phyloP scores from a whole-genome alignment of 2,888 invertebrate genomes.

The Drosophila mulleri region DNA sequence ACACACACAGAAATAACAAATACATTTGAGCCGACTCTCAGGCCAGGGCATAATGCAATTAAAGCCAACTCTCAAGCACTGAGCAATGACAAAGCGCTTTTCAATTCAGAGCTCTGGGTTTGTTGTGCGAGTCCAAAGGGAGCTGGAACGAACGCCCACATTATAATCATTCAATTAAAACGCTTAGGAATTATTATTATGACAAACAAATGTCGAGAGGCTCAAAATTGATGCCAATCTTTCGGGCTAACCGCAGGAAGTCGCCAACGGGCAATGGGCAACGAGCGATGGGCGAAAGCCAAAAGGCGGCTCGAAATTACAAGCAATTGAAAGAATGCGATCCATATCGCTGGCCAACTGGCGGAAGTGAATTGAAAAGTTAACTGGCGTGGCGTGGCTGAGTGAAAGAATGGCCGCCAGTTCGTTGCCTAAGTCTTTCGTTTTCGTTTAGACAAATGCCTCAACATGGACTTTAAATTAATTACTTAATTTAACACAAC shows the following conservation, averaged over 20 bases:
- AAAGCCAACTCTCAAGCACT: conserved; percentile 67
- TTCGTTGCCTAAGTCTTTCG: conserved; percentile 74
- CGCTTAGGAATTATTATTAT: conserved; percentile 77
- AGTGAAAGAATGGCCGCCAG: conserved; percentile 50
- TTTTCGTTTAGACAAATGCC: conserved; percentile 71
- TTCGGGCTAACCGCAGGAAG: conserved; percentile 63
- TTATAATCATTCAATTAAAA: conserved; percentile 79
- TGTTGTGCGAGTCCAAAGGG: conserved; percentile 21
- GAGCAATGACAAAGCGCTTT: conserved; percentile 57
- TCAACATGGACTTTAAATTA: conserved; percentile 78
- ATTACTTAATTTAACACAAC: conserved; percentile 80
- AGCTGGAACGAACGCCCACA: conserved; percentile 69
- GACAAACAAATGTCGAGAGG: conserved; percentile 74
- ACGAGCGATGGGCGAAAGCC: neutral
- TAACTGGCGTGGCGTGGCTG: conserved; percentile 55
- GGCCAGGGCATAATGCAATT: conserved; percentile 55
- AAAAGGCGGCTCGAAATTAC: conserved; percentile 51
- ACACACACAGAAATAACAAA: conserved; percentile 5
- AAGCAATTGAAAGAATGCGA: conserved; percentile 67
- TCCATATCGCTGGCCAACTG: conserved; percentile 57
- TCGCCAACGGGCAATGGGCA: conserved; percentile 23
- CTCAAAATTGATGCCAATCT: conserved; percentile 71
- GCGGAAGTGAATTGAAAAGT: conserved; percentile 70
- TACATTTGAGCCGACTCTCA: conserved; percentile 13
- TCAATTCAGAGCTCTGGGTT: conserved; percentile 20